Conservation (phyloP, 2,888 invertebrate species). For the Acanthosepion esculentum region DNA sequence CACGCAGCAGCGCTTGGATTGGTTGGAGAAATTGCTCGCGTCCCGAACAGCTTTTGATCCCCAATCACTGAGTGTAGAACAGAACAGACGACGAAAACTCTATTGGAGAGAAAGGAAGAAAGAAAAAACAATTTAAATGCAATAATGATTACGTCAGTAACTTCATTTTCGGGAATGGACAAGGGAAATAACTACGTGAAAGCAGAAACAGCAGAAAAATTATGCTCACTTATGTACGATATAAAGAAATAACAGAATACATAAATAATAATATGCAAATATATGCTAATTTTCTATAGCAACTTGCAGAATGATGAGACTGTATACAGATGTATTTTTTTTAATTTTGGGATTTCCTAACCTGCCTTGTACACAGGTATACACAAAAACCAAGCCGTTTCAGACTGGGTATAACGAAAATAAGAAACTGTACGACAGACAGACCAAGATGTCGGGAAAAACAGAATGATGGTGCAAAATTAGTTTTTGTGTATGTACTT, state of each 20-base stretch:
- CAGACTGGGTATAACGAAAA: no score
- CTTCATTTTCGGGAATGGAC: background rate
- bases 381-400: background rate
- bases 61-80: background rate
- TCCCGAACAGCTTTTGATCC: conserved; percentile 24
- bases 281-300: background rate
- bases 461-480: background rate
- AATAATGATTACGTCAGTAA: background rate
- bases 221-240: background rate
- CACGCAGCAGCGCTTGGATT: conserved; percentile 66
- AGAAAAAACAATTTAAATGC: background rate
- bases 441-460: background rate
- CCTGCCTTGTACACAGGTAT: conserved; percentile 20
- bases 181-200: background rate
- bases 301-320: background rate
- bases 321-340: background rate
- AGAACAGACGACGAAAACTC: background rate
- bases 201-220: background rate
- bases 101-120: background rate
- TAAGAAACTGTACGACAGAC: background rate
- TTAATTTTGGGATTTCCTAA: background rate
- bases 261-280: background rate
- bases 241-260: background rate
- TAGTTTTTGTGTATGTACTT: background rate
- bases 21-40: conserved; percentile 51